Base-by-base conservation (phyloP, 37 sponge, comb jelly and placozoan genomes). In the Halichondria panicea region DNA sequence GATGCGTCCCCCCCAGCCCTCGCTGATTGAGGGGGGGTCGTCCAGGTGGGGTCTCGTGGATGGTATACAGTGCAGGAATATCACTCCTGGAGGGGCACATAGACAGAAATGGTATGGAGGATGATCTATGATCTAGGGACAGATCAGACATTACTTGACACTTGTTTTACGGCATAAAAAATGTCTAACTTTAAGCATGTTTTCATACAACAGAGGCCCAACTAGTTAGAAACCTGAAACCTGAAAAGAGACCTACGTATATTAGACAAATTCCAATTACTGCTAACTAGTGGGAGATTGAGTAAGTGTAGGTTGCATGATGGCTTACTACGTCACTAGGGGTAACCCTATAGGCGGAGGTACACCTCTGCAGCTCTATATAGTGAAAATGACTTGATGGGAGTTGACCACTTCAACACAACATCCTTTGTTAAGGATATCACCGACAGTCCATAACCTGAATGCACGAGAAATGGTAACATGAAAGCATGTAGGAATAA, bases 11-110 rank as follows among this genome's bases (percentile, higher is more conserved):
- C 95, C 95, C 75, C 80, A 82, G 15, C 88, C 91, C 55, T 87
- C 90, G 63, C 88, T 90, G 69, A 92, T 90, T 37, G 97, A 87
- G 2, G 94, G 94, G 36, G 94, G 90, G 28, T 96, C 97, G 24
- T 96, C 97, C 24, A 93, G 68, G 36, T 67, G 75, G 32, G 83
- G 46, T 22, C 80, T 74, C 0, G 78, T 56, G 37, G 68, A n/a
- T 0, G 92, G 92, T 33, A 91, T 77, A 56, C 80, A 77, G 52
- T 95, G 95, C 0, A 95, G 73, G 55, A n/a, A n/a, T n/a, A n/a
- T n/a, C n/a, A n/a, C n/a, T n/a, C n/a, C n/a, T n/a, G n/a, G n/a
- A n/a, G n/a, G n/a, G n/a, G n/a, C n/a, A n/a, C n/a, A n/a, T n/a
- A n/a, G n/a, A n/a, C n/a, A n/a, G n/a, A n/a, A n/a, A n/a, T n/a